Evolutionary conservation across 2,888 invertebrate species (phyloP), one percentile per base, ranked within the genome.

Genomic region (Caradrina clavipalpis): DNA sequence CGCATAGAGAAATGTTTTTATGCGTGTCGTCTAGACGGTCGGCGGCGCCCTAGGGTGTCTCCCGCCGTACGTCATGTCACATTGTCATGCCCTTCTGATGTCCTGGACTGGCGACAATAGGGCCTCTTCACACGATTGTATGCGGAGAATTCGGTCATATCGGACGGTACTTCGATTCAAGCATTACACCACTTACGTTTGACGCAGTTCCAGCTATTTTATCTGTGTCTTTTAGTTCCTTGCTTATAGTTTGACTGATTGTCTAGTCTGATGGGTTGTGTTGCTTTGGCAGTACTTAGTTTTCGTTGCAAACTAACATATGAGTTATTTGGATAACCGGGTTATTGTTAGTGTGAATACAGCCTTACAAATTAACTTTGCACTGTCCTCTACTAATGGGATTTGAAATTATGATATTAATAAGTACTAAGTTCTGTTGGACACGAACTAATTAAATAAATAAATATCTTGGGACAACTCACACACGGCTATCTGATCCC

Each of bases 11-110:
- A 35, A 59, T 65, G 62, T 59, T 72, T 76, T 78, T 55, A 80
- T 61, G 61, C 53, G 54, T 21, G 42, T 13, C 26, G 89, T 89
- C 89, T 89, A 89, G 89, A 89, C 89, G 83, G 89, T 89, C 89
- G 83, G 70, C 75, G 78, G 69, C 53, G 72, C 65, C 64, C 22
- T 47, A 15, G 76, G 78, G 76, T 78, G 76, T 60, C 73, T 60
- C 76, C 79, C 71, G 65, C 45, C 15, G 19, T 73, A 42, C 60
- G 55, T 68, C 73, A 69, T 69, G 66, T 45, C 54, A 66, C 19
- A n/a, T n/a, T n/a, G n/a, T n/a, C n/a, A 59, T 70, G 74, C 68
- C 83, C 82, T 83, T 79, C 67, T 67, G 51, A 50, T 79, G 74
- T 61, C 81, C 76, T 79, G 64, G n/a, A 69, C 54, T 56, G 26